Evolutionary conservation across 30 jellyfish, hydroid and myxozoan genomes (phyloP).

Genomic region (Turritopsis dohrnii): DNA sequence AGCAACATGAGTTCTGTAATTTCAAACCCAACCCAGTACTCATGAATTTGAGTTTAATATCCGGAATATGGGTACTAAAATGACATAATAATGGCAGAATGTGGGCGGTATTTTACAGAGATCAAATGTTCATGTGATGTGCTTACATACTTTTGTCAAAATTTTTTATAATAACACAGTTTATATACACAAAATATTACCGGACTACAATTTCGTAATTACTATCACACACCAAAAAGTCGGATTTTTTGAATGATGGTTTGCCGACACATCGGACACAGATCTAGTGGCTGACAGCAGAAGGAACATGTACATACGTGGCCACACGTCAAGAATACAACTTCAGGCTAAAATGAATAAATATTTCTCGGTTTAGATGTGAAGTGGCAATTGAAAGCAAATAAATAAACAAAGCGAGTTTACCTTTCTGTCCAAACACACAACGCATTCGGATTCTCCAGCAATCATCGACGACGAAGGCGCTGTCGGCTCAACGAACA

Average conservation of each 20-base stretch:
- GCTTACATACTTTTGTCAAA: too few relatives aligned
- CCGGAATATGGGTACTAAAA: too few relatives aligned
- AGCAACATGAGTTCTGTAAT: too few relatives aligned
- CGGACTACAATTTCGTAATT: too few relatives aligned
- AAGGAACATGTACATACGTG: constrained; percentile 68
- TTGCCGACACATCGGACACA: constrained; percentile 71
- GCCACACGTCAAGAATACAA: constrained; percentile 76
- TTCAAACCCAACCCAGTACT: too few relatives aligned
- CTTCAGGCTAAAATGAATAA: constrained; percentile 52
- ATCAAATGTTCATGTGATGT: too few relatives aligned
- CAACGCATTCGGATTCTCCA: constrained; percentile 62
- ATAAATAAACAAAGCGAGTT: not conserved
- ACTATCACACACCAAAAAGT: constrained; percentile 3
- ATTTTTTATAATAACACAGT: too few relatives aligned
- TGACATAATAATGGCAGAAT: too few relatives aligned
- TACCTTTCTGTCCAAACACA: constrained; percentile 60
- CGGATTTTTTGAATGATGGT: constrained; percentile 54
- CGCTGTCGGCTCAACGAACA: constrained; percentile 12
- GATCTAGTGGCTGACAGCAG: constrained; percentile 53
- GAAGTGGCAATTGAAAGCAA: not conserved
- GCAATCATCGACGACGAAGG: constrained; percentile 3
- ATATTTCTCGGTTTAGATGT: not conserved
- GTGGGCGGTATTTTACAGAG: too few relatives aligned
- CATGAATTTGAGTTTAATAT: too few relatives aligned
- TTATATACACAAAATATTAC: too few relatives aligned